Evolutionary conservation across 1,140 invertebrate species (phyloP), one percentile per base, ranked within the genome.

Genomic region (Tetraneura akinire): DNA sequence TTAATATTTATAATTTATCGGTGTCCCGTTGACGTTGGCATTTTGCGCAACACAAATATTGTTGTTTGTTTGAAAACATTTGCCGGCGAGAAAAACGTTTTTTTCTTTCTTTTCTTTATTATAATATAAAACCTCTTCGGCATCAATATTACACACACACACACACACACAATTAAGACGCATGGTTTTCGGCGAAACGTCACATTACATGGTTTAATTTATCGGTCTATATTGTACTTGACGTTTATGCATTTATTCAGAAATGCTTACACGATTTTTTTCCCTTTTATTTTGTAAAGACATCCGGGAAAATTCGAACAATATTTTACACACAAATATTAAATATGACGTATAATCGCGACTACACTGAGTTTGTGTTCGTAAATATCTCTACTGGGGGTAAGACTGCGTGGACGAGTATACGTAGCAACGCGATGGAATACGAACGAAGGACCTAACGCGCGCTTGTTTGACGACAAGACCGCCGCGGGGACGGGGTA

Each of bases 301-400:
- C 55, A 78, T 78, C 74, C 74, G 74, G 74, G 62, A 78, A 76
- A 78, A 37, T 21, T 53, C 14, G 29, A 4, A 45, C 5, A 66
- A 11, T 11, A n/a, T n/a, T n/a, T n/a, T n/a, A 18, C 3, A 32
- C 8, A 37, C 32, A 37, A 37, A 37, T 37, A 37, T 37, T 37
- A 37, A n/a, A n/a, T 37, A 37, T 37, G 8, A 37, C 8, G 8
- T 37, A 37, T n/a, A n/a, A n/a, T 29, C 29, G 18, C 62, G 3
- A 0, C 62, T 37, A 18, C 6, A 16, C 57, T 23, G 9, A 23
- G 57, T 60, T 18, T 62, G 29, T 68, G 64, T 71, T 14, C 45
- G 21, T 78, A 78, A 78, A 78, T 57, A 60, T 60, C 73, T 62
- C 73, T 18, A 60, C 29, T 57, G 74, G 74, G 74, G 51, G 74